Base-by-base conservation (phyloP, 2,113 vertebrate species). In the Thymallus thymallus region DNA sequence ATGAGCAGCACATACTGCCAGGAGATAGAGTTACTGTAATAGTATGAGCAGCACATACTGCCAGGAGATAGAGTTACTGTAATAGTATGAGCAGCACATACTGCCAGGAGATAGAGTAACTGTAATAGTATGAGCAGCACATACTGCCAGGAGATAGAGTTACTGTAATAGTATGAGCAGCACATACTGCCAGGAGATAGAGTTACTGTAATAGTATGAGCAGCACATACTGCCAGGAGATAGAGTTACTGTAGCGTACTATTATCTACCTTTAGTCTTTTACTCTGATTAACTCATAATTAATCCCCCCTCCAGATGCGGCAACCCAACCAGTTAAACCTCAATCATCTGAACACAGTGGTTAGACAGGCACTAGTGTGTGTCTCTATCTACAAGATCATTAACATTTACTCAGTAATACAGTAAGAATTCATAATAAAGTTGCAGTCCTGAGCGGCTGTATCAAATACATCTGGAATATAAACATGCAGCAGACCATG, bases 401-500 rank as follows among this genome's bases (percentile, higher is more conserved):
- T 80, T 76, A 68, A 68, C 65, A 69, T 23, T 9, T 24, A 68
- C 66, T 64, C 51, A 30, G 3, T 62, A 23, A 20, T 26, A 35
- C 16, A 9, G 55, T 32, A 58, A 12, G 10, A 3, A 2, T 35
- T 62, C 22, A 35, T 66, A 41, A 35, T 22, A 51, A 35, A 69
- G 56, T 18, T 29, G 30, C 7, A 41, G 35, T 26, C 4, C 2
- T 62, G 30, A 5, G 48, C 5, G 12, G 14, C 58, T 48, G 63
- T 23, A 60, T 81, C 71, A 83, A 74, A 83, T 67, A n/a, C 58
- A 60, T 23, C 9, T 51, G 48, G 16, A 1, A 10, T 23, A 71
- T 75, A 76, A 75, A 79, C 69, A 75, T 24, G 0, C 51, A 12
- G 60, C 65, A 56, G 71, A 45, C 73, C 70, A 73, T 9, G 58